Percentiles rank a stretch among this genome's conserved stretches.
Evolutionary conservation across 2,113 vertebrate species (phyloP).

Genomic region (Caranx melampygus): DNA sequence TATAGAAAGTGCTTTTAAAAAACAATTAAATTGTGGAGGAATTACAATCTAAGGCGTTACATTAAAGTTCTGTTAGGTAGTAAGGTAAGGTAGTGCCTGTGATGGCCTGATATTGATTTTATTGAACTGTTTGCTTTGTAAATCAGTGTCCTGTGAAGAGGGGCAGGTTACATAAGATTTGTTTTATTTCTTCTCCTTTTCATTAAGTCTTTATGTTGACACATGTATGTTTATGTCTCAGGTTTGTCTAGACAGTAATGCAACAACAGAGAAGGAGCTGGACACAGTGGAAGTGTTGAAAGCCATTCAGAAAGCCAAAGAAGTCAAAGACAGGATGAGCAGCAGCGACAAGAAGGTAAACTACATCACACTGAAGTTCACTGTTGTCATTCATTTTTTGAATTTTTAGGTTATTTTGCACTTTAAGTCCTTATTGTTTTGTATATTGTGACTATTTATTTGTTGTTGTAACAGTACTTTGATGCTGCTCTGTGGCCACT

Average conservation of each 20-base stretch:
- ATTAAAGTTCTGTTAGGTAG: too few relatives aligned
- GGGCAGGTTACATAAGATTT: too few relatives aligned
- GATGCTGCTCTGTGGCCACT: background rate
- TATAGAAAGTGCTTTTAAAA: too few relatives aligned
- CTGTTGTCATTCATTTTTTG: background rate
- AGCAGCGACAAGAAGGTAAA: constrained; percentile 91
- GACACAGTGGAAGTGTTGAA: constrained; percentile 98
- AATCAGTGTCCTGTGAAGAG: too few relatives aligned
- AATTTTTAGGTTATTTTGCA: background rate
- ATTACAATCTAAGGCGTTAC: too few relatives aligned
- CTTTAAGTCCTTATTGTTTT: background rate
- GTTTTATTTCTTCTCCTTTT: too few relatives aligned
- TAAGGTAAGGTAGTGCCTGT: too few relatives aligned
- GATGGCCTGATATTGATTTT: too few relatives aligned
- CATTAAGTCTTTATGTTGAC: background rate
- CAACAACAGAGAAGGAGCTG: constrained; percentile 93
- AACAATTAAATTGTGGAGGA: too few relatives aligned
- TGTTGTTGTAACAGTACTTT: background rate
- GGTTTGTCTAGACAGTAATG: constrained; percentile 91
- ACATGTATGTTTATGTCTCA: constrained; percentile 52
- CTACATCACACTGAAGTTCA: background rate
- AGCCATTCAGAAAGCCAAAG: constrained; percentile 98
- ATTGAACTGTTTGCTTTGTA: too few relatives aligned
- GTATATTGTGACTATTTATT: background rate
- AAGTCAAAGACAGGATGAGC: constrained; percentile 91